Evolutionary conservation across 53 echinoderm and acorn worm species (phyloP).

Genomic region (Actinopyga echinites): DNA sequence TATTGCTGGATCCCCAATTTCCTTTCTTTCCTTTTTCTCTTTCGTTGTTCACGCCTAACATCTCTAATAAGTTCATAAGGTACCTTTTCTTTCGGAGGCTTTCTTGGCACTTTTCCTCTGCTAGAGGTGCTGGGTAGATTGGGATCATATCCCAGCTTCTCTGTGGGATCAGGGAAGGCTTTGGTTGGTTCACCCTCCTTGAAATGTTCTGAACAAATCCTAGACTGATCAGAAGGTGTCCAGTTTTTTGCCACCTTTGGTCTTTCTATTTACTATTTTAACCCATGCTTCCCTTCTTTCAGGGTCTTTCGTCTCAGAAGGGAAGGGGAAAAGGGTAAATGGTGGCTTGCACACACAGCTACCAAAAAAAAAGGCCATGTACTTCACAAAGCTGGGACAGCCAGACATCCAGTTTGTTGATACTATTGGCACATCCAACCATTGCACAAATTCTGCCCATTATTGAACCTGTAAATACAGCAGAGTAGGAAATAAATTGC

Average conservation of each 20-base stretch:
- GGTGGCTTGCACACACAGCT: conserved; percentile 59
- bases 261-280: conserved; percentile 31
- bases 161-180: conserved; percentile 49
- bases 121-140: not conserved
- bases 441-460: conserved; percentile 45
- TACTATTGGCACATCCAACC: conserved; percentile 48
- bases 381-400: conserved; percentile 29
- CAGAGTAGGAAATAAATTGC: not conserved
- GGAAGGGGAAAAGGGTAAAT: conserved; percentile 58
- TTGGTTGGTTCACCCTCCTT: conserved; percentile 41
- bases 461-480: not conserved
- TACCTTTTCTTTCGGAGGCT: not conserved
- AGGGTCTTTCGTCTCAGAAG: conserved; percentile 47
- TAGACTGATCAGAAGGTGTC: not conserved
- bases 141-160: conserved; percentile 19
- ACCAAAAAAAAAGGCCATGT: conserved; percentile 42
- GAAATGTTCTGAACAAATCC: conserved; percentile 46
- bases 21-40: not conserved
- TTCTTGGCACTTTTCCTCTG: not conserved
- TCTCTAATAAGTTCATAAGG: not conserved
- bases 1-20: not conserved
- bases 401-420: conserved; percentile 41
- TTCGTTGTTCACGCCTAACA: not conserved
- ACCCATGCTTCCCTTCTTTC: conserved; percentile 37
- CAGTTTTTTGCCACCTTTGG: not conserved